Evolutionary conservation across 2,113 vertebrate species (phyloP).

Genomic region (Dicerorhinus sumatrensis): DNA sequence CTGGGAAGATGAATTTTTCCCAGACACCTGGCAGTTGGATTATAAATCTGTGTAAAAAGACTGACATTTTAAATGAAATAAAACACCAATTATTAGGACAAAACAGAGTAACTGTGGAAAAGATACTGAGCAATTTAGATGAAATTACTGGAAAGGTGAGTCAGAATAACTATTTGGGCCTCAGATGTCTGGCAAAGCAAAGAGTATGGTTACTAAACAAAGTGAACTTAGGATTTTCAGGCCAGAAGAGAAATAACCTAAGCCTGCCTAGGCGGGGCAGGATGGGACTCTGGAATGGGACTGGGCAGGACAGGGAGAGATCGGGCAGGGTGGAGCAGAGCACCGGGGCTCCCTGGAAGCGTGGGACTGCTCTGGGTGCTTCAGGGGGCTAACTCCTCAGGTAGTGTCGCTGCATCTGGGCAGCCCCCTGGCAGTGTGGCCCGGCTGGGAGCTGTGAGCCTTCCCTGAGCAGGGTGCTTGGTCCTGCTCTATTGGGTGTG

Average conservation of each 20-base stretch:
- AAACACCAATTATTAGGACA: background rate
- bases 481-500: background rate
- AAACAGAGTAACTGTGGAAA: background rate
- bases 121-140: background rate
- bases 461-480: no score
- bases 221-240: background rate
- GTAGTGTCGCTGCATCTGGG: background rate
- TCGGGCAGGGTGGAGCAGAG: background rate
- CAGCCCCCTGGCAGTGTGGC: background rate
- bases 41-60: background rate
- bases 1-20: background rate
- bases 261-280: no score
- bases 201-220: background rate
- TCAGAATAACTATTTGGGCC: background rate
- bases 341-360: background rate
- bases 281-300: background rate
- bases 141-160: background rate
- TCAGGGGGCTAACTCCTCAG: rapidly evolving
- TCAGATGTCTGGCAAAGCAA: background rate
- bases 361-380: background rate
- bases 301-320: background rate
- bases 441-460: rapidly evolving
- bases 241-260: background rate
- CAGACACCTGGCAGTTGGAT: background rate
- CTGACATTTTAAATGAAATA: background rate